Conservation (phyloP, 1,140 invertebrate species). For the Popillia japonica region DNA sequence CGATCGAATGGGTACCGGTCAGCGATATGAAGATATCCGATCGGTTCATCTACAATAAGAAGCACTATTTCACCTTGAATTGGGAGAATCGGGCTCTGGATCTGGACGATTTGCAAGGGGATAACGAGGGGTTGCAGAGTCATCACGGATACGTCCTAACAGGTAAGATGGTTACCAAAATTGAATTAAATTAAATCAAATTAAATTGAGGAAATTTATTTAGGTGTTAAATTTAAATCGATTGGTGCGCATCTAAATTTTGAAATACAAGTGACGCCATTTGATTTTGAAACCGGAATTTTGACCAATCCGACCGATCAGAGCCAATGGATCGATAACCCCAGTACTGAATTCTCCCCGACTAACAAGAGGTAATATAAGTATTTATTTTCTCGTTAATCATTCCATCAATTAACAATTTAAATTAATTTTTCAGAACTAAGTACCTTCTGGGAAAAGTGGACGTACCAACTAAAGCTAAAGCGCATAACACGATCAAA, state of each 20-base stretch:
- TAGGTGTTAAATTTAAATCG: conserved; percentile 51
- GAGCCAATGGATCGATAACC: conserved; percentile 73
- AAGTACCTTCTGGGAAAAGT: conserved; percentile 44
- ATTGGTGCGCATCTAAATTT: conserved; percentile 84
- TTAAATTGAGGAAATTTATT: no score
- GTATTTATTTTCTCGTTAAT: no score
- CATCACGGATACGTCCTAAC: conserved; percentile 70
- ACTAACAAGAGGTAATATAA: conserved; percentile 55
- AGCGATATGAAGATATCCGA: no score
- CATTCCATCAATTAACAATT: background rate
- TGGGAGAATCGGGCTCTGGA: conserved; percentile 81
- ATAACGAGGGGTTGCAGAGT: background rate
- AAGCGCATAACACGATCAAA: conserved; percentile 67
- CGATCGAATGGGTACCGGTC: no score
- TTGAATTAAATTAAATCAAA: no score
- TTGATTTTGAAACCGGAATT: conserved; percentile 79
- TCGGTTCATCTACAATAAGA: conserved; percentile 66
- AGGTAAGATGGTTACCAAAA: conserved; percentile 63
- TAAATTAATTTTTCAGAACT: background rate
- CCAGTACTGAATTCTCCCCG: conserved; percentile 54
- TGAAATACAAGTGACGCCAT: conserved; percentile 79
- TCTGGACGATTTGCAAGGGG: conserved; percentile 76
- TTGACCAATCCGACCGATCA: conserved; percentile 63
- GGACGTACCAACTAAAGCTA: conserved; percentile 73
- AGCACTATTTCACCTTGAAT: conserved; percentile 78